Conservation (phyloP, 2,797 vertebrate genomes). For the Arnoldichthys spilopterus region DNA sequence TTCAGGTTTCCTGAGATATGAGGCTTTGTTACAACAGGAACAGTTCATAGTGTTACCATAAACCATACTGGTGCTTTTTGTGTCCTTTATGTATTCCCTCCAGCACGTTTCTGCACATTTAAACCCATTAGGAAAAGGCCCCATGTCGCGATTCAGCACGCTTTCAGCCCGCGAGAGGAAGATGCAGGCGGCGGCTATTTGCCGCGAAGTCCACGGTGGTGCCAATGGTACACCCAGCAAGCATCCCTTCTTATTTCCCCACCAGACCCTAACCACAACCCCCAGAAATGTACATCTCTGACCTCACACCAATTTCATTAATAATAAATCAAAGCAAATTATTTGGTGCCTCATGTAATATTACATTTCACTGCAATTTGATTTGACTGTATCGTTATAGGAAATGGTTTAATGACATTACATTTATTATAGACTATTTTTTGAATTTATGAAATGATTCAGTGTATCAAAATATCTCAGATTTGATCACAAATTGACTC, state of each 20-base stretch:
- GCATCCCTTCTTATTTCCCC: background rate
- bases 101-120: constrained; percentile 66
- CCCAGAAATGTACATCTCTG: background rate
- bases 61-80: constrained; percentile 54
- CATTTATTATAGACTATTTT: no score
- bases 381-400: background rate
- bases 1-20: background rate
- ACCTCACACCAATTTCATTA: background rate
- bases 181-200: constrained; percentile 88
- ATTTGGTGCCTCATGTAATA: background rate
- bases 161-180: constrained; percentile 86
- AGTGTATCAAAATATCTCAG: background rate
- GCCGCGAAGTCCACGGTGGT: constrained; percentile 88
- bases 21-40: background rate
- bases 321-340: background rate
- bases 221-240: constrained; percentile 78
- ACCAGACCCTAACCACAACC: background rate
- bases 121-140: constrained; percentile 60
- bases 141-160: constrained; percentile 88
- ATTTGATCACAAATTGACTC: background rate
- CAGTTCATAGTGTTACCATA: background rate
- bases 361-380: background rate
- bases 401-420: background rate
- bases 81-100: constrained; percentile 71
- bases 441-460: background rate